Evolutionary conservation across 2,797 vertebrate genomes (phyloP).

Genomic region (Hemitrygon akajei): DNA sequence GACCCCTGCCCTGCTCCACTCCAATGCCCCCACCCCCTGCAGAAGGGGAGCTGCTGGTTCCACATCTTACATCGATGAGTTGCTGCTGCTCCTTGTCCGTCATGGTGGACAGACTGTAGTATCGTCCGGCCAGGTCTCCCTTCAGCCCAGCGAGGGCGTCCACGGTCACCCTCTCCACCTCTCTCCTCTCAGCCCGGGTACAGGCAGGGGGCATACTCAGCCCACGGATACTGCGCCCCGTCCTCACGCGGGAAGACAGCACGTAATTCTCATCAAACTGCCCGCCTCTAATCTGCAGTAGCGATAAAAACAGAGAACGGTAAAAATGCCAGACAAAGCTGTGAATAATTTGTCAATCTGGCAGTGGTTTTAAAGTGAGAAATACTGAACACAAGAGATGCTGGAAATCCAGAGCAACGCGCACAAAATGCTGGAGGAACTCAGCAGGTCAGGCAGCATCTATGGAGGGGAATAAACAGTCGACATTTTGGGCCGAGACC

Average conservation of each 20-base stretch:
- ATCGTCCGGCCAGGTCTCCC: conserved; percentile 73
- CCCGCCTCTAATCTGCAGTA: conserved; percentile 71
- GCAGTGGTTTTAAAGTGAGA: no score
- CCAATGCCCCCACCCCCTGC: background rate
- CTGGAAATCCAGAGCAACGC: no score
- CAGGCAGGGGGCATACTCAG: conserved; percentile 88
- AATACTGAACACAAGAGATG: no score
- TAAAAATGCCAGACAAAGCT: background rate
- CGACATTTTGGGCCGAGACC: no score
- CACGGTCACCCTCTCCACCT: conserved; percentile 82
- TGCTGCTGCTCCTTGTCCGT: conserved; percentile 86
- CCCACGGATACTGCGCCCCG: conserved; percentile 90
- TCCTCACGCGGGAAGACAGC: conserved; percentile 85
- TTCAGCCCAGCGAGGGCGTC: conserved; percentile 76
- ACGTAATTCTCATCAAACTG: conserved; percentile 88
- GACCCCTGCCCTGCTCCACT: no score
- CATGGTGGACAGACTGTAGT: conserved; percentile 84
- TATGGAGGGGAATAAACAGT: no score
- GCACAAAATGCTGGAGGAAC: no score
- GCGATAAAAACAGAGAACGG: background rate
- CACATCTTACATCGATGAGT: conserved; percentile 81
- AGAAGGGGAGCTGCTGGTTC: background rate
- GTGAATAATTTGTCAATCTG: no score
- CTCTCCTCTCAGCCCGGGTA: conserved; percentile 80
- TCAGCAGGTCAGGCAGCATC: no score